Conservation (phyloP, 2,888 invertebrate species). For the Deilephila elpenor region DNA sequence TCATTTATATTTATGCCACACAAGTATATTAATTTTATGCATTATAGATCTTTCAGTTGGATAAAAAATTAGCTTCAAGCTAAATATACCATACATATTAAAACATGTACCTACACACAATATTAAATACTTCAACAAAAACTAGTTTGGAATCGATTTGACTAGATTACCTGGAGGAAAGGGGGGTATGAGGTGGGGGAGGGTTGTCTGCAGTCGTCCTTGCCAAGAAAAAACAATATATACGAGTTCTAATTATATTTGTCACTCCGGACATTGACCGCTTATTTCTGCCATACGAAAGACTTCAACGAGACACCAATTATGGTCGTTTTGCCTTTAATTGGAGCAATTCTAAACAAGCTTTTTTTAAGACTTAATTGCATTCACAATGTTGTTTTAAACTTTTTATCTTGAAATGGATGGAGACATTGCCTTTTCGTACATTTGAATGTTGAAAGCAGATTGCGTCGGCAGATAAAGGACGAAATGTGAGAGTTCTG, state of each 20-base stretch:
- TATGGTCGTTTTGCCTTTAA: conserved; percentile 21
- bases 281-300: conserved; percentile 22
- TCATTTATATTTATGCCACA: neutral
- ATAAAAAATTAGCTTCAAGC: neutral
- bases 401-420: conserved; percentile 26
- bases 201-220: conserved; percentile 1
- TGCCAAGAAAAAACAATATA: conserved; percentile 11
- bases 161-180: conserved; percentile 17
- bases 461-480: conserved; percentile 29
- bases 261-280: conserved; percentile 14
- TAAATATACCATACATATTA: neutral
- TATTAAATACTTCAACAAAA: conserved; percentile 11
- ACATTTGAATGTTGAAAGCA: conserved; percentile 26
- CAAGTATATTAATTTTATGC: neutral
- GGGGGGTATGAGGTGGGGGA: neutral
- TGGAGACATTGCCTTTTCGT: conserved; percentile 30
- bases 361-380: conserved; percentile 20
- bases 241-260: conserved; percentile 10
- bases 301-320: conserved; percentile 18
- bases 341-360: conserved; percentile 29
- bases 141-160: neutral
- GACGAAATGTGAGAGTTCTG: conserved; percentile 22
- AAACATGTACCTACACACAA: conserved; percentile 6
- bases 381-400: conserved; percentile 7
- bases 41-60: neutral